Evolutionary conservation across 1,140 invertebrate genomes (phyloP), one percentile per base, ranked within the genome.

Genomic region (Globodera ellingtonae): DNA sequence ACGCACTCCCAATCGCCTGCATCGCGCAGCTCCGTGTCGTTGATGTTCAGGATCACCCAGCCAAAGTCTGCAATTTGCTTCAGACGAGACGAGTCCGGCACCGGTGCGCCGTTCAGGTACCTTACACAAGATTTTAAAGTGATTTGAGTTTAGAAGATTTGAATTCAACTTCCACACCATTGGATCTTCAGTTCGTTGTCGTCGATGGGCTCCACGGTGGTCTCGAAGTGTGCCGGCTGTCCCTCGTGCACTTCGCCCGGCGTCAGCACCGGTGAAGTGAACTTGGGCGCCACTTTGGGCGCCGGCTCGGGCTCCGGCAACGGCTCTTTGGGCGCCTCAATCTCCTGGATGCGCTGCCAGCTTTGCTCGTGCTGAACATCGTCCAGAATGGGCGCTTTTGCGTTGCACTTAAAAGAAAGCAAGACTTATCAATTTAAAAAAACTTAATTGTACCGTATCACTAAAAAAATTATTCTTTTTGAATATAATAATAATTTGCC

Each of bases 101-200:
- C 79, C 35, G 86, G 87, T 9, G 62, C 69, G 72, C 86, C 86
- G 50, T 87, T 87, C 15, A 86, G 44, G 50, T 71, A 81, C 56
- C 56, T 24, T 62, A 18, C 5, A 18, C 10, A 62, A 18, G 18
- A 62, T 18, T 18, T 13, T 13, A 15, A 4, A 78, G 9, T 2
- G 18, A 18, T 62, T 62, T 15, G 18, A 62, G 18, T 15, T 15
- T 62, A 10, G 86, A 44, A 10, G 86, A 44, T 87, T 88, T 82
- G 96, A 95, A 91, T 95, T 97, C 3, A 10, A 8, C 52, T 52
- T 18, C 18, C 56, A 10, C 56, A 62, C 97, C 97, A 99, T 91
- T 98, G 95, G 0, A 99, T 95, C 90, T 94, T 95, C 94, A 99
- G 94, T 0, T 94, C 94, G 0, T 94, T 92, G 91, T 99, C 97